Percentiles rank a stretch among this genome's conserved stretches.
phyloP scores from a whole-genome alignment of 2,888 invertebrate species.

The Acanthopleura granulata region DNA sequence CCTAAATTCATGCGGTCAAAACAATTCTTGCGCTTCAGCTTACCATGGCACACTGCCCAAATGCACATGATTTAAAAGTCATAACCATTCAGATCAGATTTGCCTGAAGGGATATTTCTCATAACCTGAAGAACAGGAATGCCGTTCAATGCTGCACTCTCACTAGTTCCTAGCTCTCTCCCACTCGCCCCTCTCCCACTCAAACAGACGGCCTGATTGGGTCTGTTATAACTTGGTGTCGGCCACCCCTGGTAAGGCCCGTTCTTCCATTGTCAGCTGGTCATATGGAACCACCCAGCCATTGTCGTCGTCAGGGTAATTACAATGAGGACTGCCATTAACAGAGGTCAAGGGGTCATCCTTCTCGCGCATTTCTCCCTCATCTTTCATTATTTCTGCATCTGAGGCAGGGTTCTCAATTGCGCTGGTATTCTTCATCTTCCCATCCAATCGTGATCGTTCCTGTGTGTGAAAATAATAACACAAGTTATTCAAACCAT shows the following conservation, averaged over 20 bases:
- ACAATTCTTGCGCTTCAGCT: no score
- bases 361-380: conserved; percentile 34
- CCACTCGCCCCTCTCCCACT: no score
- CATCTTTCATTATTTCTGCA: conserved; percentile 45
- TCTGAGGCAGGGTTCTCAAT: conserved; percentile 51
- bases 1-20: no score
- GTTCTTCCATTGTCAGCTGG: conserved; percentile 27
- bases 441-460: conserved; percentile 2
- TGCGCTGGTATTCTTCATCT: conserved; percentile 16
- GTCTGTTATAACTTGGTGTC: conserved; percentile 30
- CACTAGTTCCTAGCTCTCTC: no score
- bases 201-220: neutral
- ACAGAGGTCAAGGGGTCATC: conserved; percentile 25
- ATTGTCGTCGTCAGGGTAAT: conserved; percentile 25
- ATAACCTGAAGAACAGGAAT: no score
- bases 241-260: conserved; percentile 25
- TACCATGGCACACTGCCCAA: no score
- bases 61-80: no score
- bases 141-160: no score
- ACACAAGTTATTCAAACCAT: no score
- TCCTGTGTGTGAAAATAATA: conserved; percentile 4
- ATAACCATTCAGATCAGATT: no score
- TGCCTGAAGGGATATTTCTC: no score
- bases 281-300: conserved; percentile 45
- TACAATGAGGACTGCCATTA: conserved; percentile 24